Evolutionary conservation across 2,797 vertebrate species (phyloP).

Genomic region (Alauda arvensis): DNA sequence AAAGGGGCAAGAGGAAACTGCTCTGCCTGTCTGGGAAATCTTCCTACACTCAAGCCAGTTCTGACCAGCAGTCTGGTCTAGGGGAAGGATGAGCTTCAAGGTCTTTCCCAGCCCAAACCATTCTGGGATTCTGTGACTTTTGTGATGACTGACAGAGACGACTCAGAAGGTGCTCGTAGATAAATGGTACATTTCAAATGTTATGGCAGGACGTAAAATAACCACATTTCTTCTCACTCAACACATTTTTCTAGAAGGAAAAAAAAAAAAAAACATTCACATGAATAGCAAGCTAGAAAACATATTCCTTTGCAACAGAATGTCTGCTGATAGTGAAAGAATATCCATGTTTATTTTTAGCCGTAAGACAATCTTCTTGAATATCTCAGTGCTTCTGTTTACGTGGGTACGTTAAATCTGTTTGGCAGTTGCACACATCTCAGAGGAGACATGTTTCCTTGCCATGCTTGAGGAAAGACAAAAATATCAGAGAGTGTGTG

Average conservation of each 20-base stretch:
- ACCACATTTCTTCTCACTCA: background rate
- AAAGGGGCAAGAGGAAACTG: background rate
- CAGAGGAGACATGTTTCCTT: slow-evolving; percentile 27
- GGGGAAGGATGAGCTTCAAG: background rate
- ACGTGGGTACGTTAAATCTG: background rate
- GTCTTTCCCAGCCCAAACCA: background rate
- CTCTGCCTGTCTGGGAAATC: background rate
- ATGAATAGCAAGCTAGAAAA: background rate
- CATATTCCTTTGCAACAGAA: background rate
- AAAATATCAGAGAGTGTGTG: background rate
- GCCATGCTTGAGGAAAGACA: slow-evolving; percentile 30
- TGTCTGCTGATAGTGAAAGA: slow-evolving; percentile 1
- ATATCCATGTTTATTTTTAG: slow-evolving; percentile 20
- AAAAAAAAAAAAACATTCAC: background rate
- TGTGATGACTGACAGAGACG: background rate
- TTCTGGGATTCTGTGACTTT: background rate
- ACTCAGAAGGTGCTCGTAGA: background rate
- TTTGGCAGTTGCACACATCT: slow-evolving; percentile 41
- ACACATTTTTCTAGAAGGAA: background rate
- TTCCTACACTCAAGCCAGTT: background rate
- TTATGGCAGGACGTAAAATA: background rate
- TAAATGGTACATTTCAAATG: background rate
- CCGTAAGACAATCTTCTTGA: background rate
- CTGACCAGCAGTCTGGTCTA: background rate
- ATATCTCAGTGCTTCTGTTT: slow-evolving; percentile 33